A percentile compares a stretch with the other conserved stretches of the same genome.
Evolutionary conservation across 2,113 vertebrate genomes (phyloP).

Genomic region (Sinocyclocheilus anshuiensis): DNA sequence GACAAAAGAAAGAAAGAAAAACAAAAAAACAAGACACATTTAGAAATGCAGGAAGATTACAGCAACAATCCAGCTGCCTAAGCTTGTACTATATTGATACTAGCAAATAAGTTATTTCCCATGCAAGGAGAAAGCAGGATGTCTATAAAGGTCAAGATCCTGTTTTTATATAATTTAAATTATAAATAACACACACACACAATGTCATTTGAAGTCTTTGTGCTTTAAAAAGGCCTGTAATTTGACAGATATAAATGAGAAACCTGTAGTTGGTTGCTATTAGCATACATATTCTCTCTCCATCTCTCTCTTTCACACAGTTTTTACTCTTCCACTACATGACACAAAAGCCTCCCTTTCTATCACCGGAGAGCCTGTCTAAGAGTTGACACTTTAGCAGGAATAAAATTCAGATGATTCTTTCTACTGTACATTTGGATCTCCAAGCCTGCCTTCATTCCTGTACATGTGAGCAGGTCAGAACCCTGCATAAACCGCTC

Average conservation of each 20-base stretch:
- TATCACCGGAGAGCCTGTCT: background rate
- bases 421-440: background rate
- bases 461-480: slow-evolving; percentile 12
- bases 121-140: background rate
- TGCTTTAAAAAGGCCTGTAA: background rate
- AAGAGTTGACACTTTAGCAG: slow-evolving; percentile 19
- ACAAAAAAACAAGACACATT: background rate
- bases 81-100: background rate
- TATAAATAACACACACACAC: no score
- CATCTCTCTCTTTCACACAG: background rate
- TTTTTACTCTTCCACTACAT: background rate
- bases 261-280: background rate
- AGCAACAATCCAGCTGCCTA: slow-evolving; percentile 9
- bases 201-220: background rate
- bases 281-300: background rate
- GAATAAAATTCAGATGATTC: slow-evolving; percentile 14
- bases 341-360: background rate
- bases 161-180: no score
- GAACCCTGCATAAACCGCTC: background rate
- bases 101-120: background rate
- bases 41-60: background rate
- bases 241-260: background rate
- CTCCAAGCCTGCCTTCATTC: background rate
- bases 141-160: background rate
- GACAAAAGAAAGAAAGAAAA: slow-evolving; percentile 22